Evolutionary conservation across 2,113 vertebrate species (phyloP).

Genomic region (Ceyx melanurus): DNA sequence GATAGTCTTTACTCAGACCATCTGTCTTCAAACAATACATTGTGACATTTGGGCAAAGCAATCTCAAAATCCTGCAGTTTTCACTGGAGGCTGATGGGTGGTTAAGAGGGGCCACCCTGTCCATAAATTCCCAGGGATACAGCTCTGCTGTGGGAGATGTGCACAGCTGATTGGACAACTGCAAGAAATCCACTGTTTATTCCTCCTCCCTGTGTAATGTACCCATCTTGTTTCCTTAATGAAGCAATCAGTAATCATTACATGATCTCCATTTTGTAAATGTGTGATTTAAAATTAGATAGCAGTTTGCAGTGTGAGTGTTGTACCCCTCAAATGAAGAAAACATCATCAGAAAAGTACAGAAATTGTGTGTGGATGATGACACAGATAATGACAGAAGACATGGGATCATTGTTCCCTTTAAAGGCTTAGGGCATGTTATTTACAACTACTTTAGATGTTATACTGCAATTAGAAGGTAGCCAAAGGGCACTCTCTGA

Average conservation of each 20-base stretch:
- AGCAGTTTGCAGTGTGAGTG: background rate
- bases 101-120: background rate
- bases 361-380: background rate
- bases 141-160: background rate
- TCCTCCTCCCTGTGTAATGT: background rate
- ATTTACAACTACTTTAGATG: background rate
- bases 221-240: background rate
- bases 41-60: background rate
- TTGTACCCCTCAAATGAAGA: background rate
- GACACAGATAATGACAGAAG: background rate
- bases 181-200: background rate
- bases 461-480: background rate
- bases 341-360: background rate
- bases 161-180: background rate
- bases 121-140: background rate
- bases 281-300: background rate
- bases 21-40: background rate
- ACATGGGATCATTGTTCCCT: background rate
- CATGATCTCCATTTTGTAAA: background rate
- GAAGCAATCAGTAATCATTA: background rate
- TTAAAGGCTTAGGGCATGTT: background rate
- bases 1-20: background rate
- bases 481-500: background rate
- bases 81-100: background rate
- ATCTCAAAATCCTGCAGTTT: background rate